phyloP scores from a whole-genome alignment of 2,113 vertebrate species.

The Leucoraja erinaceus region DNA sequence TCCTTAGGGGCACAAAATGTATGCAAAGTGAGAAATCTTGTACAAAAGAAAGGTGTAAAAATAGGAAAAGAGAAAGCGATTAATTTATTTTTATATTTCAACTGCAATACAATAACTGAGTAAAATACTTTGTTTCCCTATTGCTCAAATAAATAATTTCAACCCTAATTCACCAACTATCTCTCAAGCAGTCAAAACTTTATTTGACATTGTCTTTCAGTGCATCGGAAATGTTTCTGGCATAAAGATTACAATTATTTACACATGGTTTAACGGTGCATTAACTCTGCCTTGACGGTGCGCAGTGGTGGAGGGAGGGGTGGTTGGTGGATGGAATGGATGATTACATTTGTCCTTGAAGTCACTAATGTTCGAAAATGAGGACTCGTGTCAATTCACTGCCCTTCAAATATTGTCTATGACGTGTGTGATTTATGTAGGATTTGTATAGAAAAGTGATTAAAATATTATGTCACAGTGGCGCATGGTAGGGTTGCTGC shows the following conservation, averaged over 20 bases:
- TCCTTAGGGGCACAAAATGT: background rate
- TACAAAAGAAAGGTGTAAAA: background rate
- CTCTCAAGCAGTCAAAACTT: constrained; percentile 48
- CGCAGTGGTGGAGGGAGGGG: background rate
- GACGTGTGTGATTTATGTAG: background rate
- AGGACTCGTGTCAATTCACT: background rate
- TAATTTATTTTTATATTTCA: too few relatives aligned
- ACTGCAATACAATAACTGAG: too few relatives aligned
- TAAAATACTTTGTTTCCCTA: background rate
- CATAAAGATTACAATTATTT: constrained; percentile 30
- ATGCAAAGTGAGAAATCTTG: background rate
- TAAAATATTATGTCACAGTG: background rate
- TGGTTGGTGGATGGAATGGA: background rate
- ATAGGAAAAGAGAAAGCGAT: background rate
- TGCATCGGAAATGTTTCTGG: constrained; percentile 37
- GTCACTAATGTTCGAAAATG: background rate
- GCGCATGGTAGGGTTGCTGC: too few relatives aligned
- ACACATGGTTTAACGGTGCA: constrained; percentile 11
- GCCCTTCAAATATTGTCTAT: background rate
- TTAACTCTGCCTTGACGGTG: background rate
- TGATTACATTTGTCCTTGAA: background rate
- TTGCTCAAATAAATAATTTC: background rate
- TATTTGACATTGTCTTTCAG: constrained; percentile 58
- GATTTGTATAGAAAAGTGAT: background rate
- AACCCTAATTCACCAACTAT: background rate